Conservation (phyloP, 2,888 invertebrate genomes). For the Mythimna loreyi region DNA sequence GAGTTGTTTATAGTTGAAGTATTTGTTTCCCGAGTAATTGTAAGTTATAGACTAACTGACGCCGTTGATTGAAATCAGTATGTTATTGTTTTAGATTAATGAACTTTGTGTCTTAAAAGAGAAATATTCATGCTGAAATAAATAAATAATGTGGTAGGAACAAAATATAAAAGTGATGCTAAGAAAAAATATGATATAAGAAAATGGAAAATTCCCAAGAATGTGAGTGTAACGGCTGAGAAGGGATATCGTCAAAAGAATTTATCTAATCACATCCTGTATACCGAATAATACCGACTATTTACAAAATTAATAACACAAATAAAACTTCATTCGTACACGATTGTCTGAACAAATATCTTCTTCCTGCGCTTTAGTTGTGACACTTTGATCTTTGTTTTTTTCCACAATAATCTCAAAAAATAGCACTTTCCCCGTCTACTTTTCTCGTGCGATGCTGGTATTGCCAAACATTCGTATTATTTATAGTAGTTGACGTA, state of each 20-base stretch:
- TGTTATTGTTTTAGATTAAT: slow-evolving; percentile 5
- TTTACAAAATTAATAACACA: neutral
- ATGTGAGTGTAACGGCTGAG: neutral
- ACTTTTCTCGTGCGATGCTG: slow-evolving; percentile 41
- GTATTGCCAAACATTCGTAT: slow-evolving; percentile 79
- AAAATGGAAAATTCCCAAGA: neutral
- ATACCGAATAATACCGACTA: neutral
- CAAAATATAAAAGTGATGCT: neutral
- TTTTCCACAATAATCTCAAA: slow-evolving; percentile 21
- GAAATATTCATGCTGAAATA: neutral
- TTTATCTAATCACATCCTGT: slow-evolving; percentile 1
- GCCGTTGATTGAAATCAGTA: slow-evolving; percentile 6
- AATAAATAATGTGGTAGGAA: neutral
- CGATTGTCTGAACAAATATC: neutral
- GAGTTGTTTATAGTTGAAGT: slow-evolving; percentile 12
- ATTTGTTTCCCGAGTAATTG: slow-evolving; percentile 3
- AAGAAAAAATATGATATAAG: slow-evolving; percentile 13
- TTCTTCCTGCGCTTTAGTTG: neutral
- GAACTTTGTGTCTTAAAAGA: slow-evolving; percentile 2
- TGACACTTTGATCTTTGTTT: slow-evolving; percentile 10
- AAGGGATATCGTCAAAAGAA: neutral
- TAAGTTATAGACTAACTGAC: slow-evolving; percentile 4
- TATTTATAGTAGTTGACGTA: slow-evolving; percentile 83
- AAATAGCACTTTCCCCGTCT: slow-evolving; percentile 30
- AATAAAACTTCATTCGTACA: neutral